Evolutionary conservation across 2,888 invertebrate species (phyloP).

Genomic region (Sphecodes monilicornis): DNA sequence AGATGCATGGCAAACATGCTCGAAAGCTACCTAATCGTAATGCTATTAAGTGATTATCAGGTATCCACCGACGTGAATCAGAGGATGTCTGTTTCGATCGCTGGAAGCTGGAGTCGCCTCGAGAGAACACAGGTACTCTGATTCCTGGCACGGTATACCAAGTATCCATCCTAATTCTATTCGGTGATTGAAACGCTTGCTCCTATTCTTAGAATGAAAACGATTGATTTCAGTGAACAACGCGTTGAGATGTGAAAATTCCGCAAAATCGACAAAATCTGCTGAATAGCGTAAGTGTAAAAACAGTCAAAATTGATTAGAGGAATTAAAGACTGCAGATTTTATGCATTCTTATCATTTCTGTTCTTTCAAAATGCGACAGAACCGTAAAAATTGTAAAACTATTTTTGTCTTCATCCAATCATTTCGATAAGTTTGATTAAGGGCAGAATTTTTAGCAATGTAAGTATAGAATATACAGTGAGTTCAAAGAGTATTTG

Average conservation of each 20-base stretch:
- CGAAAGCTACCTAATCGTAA: constrained; percentile 35
- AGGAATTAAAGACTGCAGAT: neutral
- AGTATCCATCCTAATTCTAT: neutral
- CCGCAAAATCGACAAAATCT: neutral
- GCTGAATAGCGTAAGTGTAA: neutral
- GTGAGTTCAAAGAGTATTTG: too few species aligned
- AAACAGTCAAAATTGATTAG: neutral
- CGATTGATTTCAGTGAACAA: neutral
- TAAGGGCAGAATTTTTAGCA: too few species aligned
- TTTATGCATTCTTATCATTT: too few species aligned
- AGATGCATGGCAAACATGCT: constrained; percentile 23
- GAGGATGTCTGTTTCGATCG: constrained; percentile 18
- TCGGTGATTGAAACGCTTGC: neutral
- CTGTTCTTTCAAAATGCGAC: too few species aligned
- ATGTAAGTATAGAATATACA: too few species aligned
- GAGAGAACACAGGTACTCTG: neutral
- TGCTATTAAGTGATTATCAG: constrained; percentile 48
- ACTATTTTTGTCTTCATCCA: too few species aligned
- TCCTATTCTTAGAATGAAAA: neutral
- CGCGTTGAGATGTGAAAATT: neutral
- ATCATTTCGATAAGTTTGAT: too few species aligned
- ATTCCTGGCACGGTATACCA: neutral
- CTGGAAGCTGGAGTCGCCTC: neutral
- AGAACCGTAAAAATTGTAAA: too few species aligned
- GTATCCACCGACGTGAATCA: constrained; percentile 27